Evolutionary conservation across 2,888 invertebrate genomes (phyloP), one percentile per base, ranked within the genome.

Genomic region (Oxyscelio sp.): DNA sequence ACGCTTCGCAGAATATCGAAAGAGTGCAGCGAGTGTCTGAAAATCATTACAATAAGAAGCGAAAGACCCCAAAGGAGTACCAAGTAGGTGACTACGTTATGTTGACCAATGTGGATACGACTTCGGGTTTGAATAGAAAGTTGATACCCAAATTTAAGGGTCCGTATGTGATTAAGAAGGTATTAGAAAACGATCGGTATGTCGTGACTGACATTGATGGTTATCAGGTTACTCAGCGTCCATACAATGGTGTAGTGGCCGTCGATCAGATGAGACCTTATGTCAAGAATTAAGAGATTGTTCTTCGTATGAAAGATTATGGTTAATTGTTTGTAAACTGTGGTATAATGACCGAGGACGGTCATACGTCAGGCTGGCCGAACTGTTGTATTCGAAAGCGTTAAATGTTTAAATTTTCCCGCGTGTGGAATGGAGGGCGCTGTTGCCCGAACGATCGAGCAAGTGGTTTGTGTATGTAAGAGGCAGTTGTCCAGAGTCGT

Each of bases 71-170:
- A 4, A 54, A 15, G 8, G 15, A 15, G 6, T 54, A 54, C 9
- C 3, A 17, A n/a, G 13, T 54, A 1, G 54, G 54, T 6, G 54
- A 54, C 15, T 50, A 50, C 24, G 50, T 50, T n/a, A 24, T 50
- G 24, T 0, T 50, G 4, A 50, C 4, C 1, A 50, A 50, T 22
- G n/a, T 24, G 2, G 24, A 48, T 11, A 40, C 40, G 2, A 40
- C 40, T n/a, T n/a, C 40, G 2, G 15, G 15, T 8, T n/a, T 2
- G n/a, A 40, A 40, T 40, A 15, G n/a, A 40, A 40, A 87, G 65
- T 43, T 87, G 17, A 79, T 85, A 13, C 87, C 86, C 8, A 70
- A 54, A 52, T 85, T 87, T 27, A 85, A 83, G 74, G 87, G 89
- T 1, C 83, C 88, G 2, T 87, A 40, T n/a, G 13, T n/a, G 0